Evolutionary conservation across 1,140 invertebrate species (phyloP).

Genomic region (Drosophila simulans): DNA sequence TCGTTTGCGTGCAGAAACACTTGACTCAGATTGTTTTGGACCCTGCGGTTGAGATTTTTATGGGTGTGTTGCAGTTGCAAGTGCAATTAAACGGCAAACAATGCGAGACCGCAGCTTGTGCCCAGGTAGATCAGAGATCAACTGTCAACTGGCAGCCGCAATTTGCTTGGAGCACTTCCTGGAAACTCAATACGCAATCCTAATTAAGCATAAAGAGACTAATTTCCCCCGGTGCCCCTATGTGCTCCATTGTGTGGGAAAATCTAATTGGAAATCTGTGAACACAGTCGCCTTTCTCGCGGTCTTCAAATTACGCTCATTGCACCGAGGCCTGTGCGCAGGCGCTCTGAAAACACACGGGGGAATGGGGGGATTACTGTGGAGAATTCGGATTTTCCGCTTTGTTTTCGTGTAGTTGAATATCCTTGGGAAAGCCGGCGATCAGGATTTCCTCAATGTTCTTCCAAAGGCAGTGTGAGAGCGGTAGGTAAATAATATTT

Average conservation of each 20-base stretch:
- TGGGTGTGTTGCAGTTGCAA: conserved; percentile 41
- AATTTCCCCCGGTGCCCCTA: conserved; percentile 50
- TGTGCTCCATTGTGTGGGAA: conserved; percentile 57
- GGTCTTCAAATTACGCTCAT: conserved; percentile 76
- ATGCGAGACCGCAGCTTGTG: conserved; percentile 71
- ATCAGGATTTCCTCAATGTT: conserved; percentile 7
- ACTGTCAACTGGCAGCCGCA: conserved; percentile 34
- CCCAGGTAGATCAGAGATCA: conserved; percentile 58
- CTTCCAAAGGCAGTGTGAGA: conserved; percentile 11
- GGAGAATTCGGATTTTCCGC: conserved; percentile 62
- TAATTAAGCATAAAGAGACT: conserved; percentile 76
- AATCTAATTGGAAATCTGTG: conserved; percentile 70
- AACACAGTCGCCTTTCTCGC: conserved; percentile 56
- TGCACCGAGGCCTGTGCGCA: conserved; percentile 55
- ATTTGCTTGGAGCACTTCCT: conserved; percentile 63
- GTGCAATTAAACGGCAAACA: conserved; percentile 64
- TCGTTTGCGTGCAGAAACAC: conserved; percentile 43
- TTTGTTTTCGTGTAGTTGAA: conserved; percentile 66
- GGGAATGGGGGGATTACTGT: conserved; percentile 16
- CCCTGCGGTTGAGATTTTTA: conserved; percentile 63
- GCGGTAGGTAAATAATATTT: conserved; percentile 64
- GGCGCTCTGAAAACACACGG: conserved; percentile 25
- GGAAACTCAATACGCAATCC: conserved; percentile 45
- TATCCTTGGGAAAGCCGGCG: conserved; percentile 69
- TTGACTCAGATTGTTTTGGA: conserved; percentile 54